Evolutionary conservation across 53 echinoderm and acorn worm species (phyloP).

Genomic region (Stichopus horrens): DNA sequence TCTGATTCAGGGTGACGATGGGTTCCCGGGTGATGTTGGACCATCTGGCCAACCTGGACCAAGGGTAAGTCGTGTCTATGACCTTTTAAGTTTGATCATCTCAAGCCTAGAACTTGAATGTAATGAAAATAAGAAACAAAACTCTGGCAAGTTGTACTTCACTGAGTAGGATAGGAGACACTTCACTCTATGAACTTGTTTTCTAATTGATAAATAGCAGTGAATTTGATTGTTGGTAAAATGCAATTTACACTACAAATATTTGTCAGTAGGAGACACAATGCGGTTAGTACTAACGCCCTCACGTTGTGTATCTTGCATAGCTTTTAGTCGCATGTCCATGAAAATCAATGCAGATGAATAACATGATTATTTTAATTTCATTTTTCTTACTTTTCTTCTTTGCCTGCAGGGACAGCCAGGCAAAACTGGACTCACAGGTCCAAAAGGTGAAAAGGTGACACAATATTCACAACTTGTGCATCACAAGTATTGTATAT

Average conservation of each 20-base stretch:
- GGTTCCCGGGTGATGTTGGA: slow-evolving; percentile 10
- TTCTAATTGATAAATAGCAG: neutral
- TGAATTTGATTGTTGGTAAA: too few relatives aligned
- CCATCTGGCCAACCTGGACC: slow-evolving; percentile 20
- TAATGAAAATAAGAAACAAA: too few relatives aligned
- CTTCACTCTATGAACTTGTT: neutral
- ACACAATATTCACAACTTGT: slow-evolving; percentile 50
- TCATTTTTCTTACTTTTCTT: neutral
- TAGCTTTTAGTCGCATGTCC: too few relatives aligned
- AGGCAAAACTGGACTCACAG: slow-evolving; percentile 37
- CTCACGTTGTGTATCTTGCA: too few relatives aligned
- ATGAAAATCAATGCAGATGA: too few relatives aligned
- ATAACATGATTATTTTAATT: too few relatives aligned
- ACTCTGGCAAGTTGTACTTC: too few relatives aligned
- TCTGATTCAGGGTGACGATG: neutral
- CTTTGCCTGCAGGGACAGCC: slow-evolving; percentile 3
- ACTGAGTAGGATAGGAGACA: too few relatives aligned
- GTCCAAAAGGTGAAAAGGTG: slow-evolving; percentile 53
- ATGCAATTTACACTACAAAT: too few relatives aligned
- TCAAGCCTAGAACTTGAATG: neutral
- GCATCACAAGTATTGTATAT: slow-evolving; percentile 43
- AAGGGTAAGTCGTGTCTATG: neutral
- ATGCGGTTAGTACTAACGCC: too few relatives aligned
- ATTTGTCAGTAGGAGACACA: too few relatives aligned
- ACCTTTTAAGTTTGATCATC: neutral